Conservation (phyloP, 2,797 vertebrate genomes). For the Pangasius larnaudii region DNA sequence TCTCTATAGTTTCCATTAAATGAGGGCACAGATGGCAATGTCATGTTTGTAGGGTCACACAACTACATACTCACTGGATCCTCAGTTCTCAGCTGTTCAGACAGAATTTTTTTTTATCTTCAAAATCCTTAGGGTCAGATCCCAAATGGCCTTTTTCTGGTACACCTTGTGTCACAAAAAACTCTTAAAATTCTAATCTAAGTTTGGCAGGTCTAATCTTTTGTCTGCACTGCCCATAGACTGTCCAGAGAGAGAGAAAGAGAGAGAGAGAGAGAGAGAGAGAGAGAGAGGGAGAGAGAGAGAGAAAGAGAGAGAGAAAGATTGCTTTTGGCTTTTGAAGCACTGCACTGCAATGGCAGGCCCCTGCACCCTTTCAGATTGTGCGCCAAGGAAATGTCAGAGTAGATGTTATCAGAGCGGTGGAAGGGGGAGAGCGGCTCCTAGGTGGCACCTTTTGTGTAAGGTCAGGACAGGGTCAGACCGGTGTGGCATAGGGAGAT, state of each 20-base stretch:
- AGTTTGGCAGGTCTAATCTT: conserved; percentile 40
- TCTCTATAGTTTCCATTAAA: background rate
- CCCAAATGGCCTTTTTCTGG: background rate
- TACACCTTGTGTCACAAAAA: conserved; percentile 19
- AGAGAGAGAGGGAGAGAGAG: background rate
- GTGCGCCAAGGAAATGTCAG: conserved; percentile 75
- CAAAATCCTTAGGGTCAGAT: background rate
- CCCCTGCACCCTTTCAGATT: conserved; percentile 70
- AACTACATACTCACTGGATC: background rate
- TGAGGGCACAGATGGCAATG: background rate
- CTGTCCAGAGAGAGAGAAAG: conserved; percentile 46
- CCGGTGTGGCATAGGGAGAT: conserved; percentile 58
- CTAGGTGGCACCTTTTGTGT: conserved; percentile 63
- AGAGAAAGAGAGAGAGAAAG: background rate
- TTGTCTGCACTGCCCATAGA: conserved; percentile 30
- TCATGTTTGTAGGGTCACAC: background rate
- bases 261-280: background rate
- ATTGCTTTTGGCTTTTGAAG: conserved; percentile 66
- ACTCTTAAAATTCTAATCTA: conserved; percentile 39
- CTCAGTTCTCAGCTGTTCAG: background rate
- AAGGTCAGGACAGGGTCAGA: conserved; percentile 59
- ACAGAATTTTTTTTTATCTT: conserved; percentile 9
- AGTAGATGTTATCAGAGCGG: conserved; percentile 67
- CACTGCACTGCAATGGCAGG: conserved; percentile 68
- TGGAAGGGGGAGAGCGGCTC: conserved; percentile 60